Conservation (phyloP, 35 echinoderm and acorn worm genomes). For the Ptychodera flava region DNA sequence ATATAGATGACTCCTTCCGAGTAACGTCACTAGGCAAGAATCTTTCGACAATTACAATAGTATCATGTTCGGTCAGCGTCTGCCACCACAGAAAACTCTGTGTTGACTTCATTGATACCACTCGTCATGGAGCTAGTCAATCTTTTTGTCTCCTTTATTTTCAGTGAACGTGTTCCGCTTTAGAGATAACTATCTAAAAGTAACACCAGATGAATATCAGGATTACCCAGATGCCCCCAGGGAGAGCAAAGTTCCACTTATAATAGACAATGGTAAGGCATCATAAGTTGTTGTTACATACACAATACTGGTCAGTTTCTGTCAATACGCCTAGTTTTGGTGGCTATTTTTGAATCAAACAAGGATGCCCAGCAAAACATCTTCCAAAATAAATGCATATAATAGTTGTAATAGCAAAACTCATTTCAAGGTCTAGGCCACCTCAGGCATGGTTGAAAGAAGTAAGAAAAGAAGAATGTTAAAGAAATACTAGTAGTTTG, state of each 20-base stretch:
- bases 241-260: constrained; percentile 20
- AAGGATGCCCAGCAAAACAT: background rate
- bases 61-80: too few species aligned
- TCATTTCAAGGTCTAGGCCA: background rate
- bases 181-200: constrained; percentile 46
- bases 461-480: too few species aligned
- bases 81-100: too few species aligned
- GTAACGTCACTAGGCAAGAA: too few species aligned
- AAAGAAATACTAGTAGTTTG: too few species aligned
- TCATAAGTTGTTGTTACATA: background rate
- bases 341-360: background rate
- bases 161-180: constrained; percentile 38
- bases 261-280: constrained; percentile 62
- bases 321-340: too few species aligned
- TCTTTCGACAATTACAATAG: too few species aligned
- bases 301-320: background rate
- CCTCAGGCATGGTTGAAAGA: background rate
- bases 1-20: too few species aligned
- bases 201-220: constrained; percentile 34
- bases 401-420: background rate
- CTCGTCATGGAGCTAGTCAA: too few species aligned
- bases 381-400: background rate
- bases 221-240: constrained; percentile 18
- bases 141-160: too few species aligned
- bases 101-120: too few species aligned